Evolutionary conservation across 2,113 vertebrate genomes (phyloP).

Genomic region (Pungitius pungitius): DNA sequence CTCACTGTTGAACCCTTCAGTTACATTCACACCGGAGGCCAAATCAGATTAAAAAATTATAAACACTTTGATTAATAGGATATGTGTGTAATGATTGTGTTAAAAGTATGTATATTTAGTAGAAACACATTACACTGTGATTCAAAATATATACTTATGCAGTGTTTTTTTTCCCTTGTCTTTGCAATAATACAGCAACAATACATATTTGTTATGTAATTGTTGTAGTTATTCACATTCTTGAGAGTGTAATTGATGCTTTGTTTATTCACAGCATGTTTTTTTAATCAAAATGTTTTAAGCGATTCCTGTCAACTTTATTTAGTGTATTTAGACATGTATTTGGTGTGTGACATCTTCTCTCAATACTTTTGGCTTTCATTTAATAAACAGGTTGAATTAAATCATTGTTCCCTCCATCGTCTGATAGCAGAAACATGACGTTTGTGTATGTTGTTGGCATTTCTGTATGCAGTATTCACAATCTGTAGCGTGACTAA

Average conservation of each 20-base stretch:
- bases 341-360: not conserved
- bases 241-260: not conserved
- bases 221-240: not conserved
- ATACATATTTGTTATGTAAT: not conserved
- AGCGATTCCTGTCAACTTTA: not conserved
- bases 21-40: too few relatives aligned
- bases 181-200: not conserved
- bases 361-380: not conserved
- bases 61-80: not conserved
- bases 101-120: not conserved
- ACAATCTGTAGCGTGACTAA: conserved; percentile 17
- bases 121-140: conserved; percentile 2
- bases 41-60: too few relatives aligned
- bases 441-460: not conserved
- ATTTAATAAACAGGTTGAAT: conserved; percentile 23
- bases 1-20: too few relatives aligned
- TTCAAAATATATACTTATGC: not conserved
- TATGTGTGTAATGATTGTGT: not conserved
- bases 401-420: not conserved
- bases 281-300: not conserved
- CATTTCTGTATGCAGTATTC: not conserved
- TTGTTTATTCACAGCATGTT: not conserved
- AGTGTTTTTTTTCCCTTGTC: not conserved
- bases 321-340: not conserved
- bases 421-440: not conserved